Evolutionary conservation across 1,140 invertebrate genomes (phyloP).

Genomic region (Heliconius hewitsoni): DNA sequence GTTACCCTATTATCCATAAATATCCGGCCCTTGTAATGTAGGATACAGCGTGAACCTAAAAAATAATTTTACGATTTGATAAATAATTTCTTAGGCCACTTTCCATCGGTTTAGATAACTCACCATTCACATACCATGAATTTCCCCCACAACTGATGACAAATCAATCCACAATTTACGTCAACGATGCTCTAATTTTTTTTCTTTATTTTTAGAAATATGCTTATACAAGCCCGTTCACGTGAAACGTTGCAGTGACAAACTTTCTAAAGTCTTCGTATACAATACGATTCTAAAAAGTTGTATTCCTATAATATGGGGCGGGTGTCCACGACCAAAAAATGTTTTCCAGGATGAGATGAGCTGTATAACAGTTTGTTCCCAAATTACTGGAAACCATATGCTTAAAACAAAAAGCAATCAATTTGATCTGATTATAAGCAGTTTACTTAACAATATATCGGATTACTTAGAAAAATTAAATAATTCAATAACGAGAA

Average conservation of each 20-base stretch:
- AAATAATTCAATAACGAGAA: background rate
- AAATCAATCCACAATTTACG: background rate
- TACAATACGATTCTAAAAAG: constrained; percentile 15
- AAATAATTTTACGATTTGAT: no score
- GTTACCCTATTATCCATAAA: no score
- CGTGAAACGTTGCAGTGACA: constrained; percentile 9
- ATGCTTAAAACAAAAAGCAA: background rate
- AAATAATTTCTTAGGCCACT: no score
- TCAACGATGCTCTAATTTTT: background rate
- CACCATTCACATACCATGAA: no score
- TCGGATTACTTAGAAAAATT: background rate
- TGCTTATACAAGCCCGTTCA: background rate
- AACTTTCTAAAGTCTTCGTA: constrained; percentile 15
- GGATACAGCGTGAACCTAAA: no score
- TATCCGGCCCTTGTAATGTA: no score
- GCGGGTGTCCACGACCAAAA: constrained; percentile 10
- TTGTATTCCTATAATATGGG: constrained; percentile 15
- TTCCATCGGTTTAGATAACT: no score
- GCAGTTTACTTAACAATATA: background rate
- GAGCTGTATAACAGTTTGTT: background rate
- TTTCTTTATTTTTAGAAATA: background rate
- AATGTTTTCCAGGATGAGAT: constrained; percentile 23
- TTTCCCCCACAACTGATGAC: no score
- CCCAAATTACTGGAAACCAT: background rate
- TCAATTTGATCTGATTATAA: background rate